Conservation (phyloP, 2,888 invertebrate species). For the Noctua janthina region DNA sequence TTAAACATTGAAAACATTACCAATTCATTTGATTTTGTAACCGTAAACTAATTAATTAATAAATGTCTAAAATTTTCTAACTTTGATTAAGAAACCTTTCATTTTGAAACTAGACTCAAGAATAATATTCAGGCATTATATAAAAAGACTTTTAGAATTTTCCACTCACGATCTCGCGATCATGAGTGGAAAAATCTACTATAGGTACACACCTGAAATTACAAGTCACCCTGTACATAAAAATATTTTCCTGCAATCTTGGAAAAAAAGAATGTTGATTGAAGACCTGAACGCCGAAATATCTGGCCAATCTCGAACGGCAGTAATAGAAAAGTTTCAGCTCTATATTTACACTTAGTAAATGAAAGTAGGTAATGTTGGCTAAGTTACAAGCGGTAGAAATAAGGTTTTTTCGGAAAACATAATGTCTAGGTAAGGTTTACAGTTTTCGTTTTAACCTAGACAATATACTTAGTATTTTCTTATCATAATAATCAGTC, state of each 20-base stretch:
- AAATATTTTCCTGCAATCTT: constrained; percentile 55
- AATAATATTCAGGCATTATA: background rate
- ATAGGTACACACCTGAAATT: constrained; percentile 2
- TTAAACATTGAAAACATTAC: background rate
- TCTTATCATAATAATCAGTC: too few relatives aligned
- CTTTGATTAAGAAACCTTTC: background rate
- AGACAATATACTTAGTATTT: too few relatives aligned
- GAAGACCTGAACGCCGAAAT: constrained; percentile 70
- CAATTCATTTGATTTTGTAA: background rate
- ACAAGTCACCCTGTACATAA: constrained; percentile 41
- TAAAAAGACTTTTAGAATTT: background rate
- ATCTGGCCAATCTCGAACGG: constrained; percentile 78
- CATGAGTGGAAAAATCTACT: too few relatives aligned
- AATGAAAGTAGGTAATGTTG: constrained; percentile 76
- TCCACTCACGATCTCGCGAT: background rate
- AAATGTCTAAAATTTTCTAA: background rate
- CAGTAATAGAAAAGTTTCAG: constrained; percentile 82
- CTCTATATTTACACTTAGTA: constrained; percentile 81
- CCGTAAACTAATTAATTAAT: background rate
- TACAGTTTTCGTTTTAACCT: too few relatives aligned
- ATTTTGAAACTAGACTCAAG: background rate
- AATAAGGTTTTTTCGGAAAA: background rate
- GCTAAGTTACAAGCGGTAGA: constrained; percentile 15
- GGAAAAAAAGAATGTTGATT: constrained; percentile 62
- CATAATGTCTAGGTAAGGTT: background rate